Percentiles rank a stretch among this genome's conserved stretches.
These are phyloP conservation scores for Tubulanus polymorphus DNA, from an alignment of 2,888 invertebrate species.

Conservation along the genomic window DNA sequence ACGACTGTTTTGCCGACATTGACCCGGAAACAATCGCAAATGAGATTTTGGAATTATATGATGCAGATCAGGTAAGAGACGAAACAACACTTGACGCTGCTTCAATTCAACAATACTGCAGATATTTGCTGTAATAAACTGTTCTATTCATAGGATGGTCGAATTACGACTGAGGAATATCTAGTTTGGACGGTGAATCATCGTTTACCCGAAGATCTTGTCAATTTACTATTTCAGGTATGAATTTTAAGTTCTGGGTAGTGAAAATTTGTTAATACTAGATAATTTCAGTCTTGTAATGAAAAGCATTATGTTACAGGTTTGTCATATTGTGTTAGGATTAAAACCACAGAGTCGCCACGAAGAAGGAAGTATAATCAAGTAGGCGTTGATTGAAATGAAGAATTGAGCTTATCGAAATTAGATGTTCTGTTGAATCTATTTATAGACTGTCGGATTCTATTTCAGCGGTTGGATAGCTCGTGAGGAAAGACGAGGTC, in stretches of 20 bases:
- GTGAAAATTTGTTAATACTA: background rate
- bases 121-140: no score
- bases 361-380: conserved; percentile 63
- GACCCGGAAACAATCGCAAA: conserved; percentile 45
- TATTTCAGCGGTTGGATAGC: conserved; percentile 71
- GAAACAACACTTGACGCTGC: no score
- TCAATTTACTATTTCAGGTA: conserved; percentile 54
- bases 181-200: conserved; percentile 80
- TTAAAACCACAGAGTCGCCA: conserved; percentile 74
- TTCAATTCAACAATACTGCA: no score
- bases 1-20: conserved; percentile 35
- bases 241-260: conserved; percentile 8
- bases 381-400: conserved; percentile 31
- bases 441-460: background rate
- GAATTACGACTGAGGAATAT: conserved; percentile 74
- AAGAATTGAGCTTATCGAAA: background rate
- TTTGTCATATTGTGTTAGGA: conserved; percentile 84
- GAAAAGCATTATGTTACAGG: conserved; percentile 48
- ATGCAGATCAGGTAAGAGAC: conserved; percentile 37
- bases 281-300: background rate
- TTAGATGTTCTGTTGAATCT: background rate
- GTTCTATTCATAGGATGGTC: conserved; percentile 39
- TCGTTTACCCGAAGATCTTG: conserved; percentile 53
- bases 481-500: conserved; percentile 71
- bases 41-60: conserved; percentile 48